Percentiles rank a stretch among this genome's conserved stretches.
Evolutionary conservation across 2,888 invertebrate genomes (phyloP).

Genomic region (Platycheirus rosarum): DNA sequence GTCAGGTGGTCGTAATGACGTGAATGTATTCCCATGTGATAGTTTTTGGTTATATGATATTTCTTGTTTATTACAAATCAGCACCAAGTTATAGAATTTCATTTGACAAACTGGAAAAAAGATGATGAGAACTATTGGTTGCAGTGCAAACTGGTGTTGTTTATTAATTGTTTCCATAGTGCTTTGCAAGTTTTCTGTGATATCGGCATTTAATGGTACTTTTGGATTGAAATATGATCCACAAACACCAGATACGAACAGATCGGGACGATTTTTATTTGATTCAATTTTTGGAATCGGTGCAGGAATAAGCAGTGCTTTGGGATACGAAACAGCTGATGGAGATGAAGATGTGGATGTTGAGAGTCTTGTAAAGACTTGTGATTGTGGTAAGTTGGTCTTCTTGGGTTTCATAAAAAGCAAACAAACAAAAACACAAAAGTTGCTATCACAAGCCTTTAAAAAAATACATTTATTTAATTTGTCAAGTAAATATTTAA

Average conservation of each 20-base stretch:
- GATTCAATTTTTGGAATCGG: slow-evolving; percentile 89
- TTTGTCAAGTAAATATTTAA: no score
- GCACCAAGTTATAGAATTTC: slow-evolving; percentile 1
- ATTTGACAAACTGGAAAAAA: slow-evolving; percentile 34
- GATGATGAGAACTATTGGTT: slow-evolving; percentile 52
- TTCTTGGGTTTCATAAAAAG: no score
- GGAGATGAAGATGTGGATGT: slow-evolving; percentile 86
- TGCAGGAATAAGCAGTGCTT: slow-evolving; percentile 81
- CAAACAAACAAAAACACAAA: no score
- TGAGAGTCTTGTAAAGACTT: slow-evolving; percentile 85
- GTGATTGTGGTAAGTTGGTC: slow-evolving; percentile 89
- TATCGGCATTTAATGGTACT: slow-evolving; percentile 49
- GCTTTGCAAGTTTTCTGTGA: slow-evolving; percentile 58
- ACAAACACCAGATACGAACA: slow-evolving; percentile 79
- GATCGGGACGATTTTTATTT: slow-evolving; percentile 87
- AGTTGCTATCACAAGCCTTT: no score
- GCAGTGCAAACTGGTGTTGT: slow-evolving; percentile 52
- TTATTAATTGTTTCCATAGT: slow-evolving; percentile 49
- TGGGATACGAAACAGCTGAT: slow-evolving; percentile 83
- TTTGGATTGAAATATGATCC: slow-evolving; percentile 33
- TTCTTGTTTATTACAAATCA: background rate
- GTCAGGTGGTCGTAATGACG: slow-evolving; percentile 38
- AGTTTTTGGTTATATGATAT: background rate
- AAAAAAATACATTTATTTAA: no score
- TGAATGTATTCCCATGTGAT: slow-evolving; percentile 24